Evolutionary conservation across 2,113 vertebrate genomes (phyloP).

Genomic region (Pangasianodon hypophthalmus): DNA sequence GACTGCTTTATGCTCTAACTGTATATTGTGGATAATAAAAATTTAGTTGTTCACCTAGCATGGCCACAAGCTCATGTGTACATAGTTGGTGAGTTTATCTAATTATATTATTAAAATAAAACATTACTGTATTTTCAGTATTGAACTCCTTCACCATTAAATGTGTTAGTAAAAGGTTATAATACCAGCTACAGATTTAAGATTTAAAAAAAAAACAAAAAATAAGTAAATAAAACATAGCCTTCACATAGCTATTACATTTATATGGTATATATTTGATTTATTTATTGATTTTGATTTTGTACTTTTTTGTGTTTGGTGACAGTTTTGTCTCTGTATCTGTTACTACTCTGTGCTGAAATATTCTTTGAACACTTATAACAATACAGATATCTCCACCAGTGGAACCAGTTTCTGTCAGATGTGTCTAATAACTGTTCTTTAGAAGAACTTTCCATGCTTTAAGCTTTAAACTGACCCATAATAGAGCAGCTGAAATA

Average conservation of each 20-base stretch:
- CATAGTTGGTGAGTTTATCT: constrained; percentile 74
- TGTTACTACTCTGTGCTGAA: constrained; percentile 75
- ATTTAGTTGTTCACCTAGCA: constrained; percentile 79
- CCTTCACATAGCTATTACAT: constrained; percentile 78
- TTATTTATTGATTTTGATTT: constrained; percentile 83
- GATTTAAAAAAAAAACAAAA: constrained; percentile 60
- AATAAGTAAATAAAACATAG: constrained; percentile 72
- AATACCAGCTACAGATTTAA: constrained; percentile 75
- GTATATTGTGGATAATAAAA: constrained; percentile 78
- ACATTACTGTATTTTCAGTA: constrained; percentile 83
- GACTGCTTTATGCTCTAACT: constrained; percentile 81
- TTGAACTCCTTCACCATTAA: constrained; percentile 74
- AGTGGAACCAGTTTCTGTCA: constrained; percentile 67
- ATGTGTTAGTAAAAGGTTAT: constrained; percentile 79
- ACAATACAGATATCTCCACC: constrained; percentile 73
- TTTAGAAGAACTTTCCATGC: constrained; percentile 62
- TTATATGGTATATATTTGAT: constrained; percentile 84
- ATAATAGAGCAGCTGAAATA: constrained; percentile 71
- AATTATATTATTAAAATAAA: constrained; percentile 71
- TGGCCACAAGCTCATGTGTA: constrained; percentile 78
- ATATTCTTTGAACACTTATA: constrained; percentile 75
- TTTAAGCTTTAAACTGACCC: constrained; percentile 72
- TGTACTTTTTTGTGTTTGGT: constrained; percentile 77
- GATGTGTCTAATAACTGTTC: constrained; percentile 60
- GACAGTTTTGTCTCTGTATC: constrained; percentile 72